Conservation (phyloP, 2,888 invertebrate species). For the Disparrhopalites patrizii region DNA sequence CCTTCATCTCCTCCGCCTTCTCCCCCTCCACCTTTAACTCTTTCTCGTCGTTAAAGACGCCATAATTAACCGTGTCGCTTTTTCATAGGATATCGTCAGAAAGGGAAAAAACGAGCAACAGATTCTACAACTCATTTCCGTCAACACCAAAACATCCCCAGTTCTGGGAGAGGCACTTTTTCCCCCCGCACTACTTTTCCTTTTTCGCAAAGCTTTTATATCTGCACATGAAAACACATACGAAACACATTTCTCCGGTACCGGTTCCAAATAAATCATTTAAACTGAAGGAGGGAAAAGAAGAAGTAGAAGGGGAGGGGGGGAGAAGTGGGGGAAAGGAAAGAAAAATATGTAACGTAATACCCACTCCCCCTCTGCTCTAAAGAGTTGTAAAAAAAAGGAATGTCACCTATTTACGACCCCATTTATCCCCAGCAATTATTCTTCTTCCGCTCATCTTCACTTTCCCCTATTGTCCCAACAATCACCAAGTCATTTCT, state of each 20-base stretch:
- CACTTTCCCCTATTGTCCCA: neutral
- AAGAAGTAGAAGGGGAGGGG: neutral
- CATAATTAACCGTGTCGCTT: constrained; percentile 22
- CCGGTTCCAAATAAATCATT: constrained; percentile 25
- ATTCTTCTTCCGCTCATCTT: constrained; percentile 8
- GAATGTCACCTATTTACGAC: constrained; percentile 22
- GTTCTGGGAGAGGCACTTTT: neutral
- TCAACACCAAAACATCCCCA: neutral
- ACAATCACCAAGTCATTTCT: neutral
- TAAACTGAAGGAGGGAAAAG: constrained; percentile 1
- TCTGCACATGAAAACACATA: neutral
- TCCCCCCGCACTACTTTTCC: neutral
- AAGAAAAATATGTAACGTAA: too few relatives aligned
- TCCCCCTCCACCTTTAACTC: constrained; percentile 22
- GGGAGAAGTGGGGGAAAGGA: too few relatives aligned
- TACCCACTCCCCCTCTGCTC: constrained; percentile 1
- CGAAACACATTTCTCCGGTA: neutral
- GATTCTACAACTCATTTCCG: constrained; percentile 20
- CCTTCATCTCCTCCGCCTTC: too few relatives aligned
- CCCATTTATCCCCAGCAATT: constrained; percentile 24
- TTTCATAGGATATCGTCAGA: too few relatives aligned
- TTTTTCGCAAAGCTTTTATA: neutral
- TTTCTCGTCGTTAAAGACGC: neutral
- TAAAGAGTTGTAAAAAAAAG: constrained; percentile 19
- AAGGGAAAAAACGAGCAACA: constrained; percentile 17